Percentiles rank a stretch among this genome's conserved stretches.
These are phyloP conservation scores for Synanthedon vespiformis DNA, from an alignment of 2,888 invertebrate species.

Conservation along the genomic window DNA sequence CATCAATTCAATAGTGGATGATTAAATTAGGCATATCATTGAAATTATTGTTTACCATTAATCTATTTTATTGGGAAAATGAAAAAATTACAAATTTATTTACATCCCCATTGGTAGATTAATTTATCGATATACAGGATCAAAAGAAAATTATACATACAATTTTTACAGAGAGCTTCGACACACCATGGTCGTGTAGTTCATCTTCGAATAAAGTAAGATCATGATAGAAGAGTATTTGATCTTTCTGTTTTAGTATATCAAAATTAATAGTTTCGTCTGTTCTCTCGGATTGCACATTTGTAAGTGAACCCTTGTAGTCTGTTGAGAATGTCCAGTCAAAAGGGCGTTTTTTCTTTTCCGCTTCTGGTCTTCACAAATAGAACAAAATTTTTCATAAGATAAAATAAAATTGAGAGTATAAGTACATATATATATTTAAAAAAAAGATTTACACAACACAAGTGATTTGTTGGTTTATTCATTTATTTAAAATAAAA, in stretches of 20 bases:
- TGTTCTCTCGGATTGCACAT: conserved; percentile 73
- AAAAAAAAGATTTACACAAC: too few relatives aligned
- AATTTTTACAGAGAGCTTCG: conserved; percentile 91
- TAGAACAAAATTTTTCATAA: conserved; percentile 1
- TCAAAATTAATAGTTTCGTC: conserved; percentile 87
- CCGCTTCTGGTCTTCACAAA: conserved; percentile 75
- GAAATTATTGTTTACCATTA: too few relatives aligned
- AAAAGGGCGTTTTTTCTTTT: conserved; percentile 86
- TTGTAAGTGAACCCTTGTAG: conserved; percentile 85
- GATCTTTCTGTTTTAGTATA: conserved; percentile 87
- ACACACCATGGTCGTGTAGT: conserved; percentile 96
- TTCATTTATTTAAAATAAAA: too few relatives aligned
- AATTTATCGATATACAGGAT: too few relatives aligned
- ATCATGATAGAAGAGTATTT: conserved; percentile 94
- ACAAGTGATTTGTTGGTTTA: too few relatives aligned
- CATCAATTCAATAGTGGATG: too few relatives aligned
- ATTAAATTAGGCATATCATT: too few relatives aligned
- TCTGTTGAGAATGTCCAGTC: conserved; percentile 98
- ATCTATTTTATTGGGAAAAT: too few relatives aligned
- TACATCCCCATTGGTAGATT: too few relatives aligned
- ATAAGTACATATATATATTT: too few relatives aligned
- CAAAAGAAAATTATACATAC: conserved; percentile 67
- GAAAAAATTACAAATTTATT: too few relatives aligned
- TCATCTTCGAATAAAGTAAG: conserved; percentile 97
- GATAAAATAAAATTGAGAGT: background rate